Evolutionary conservation across 2,888 invertebrate genomes (phyloP), one percentile per base, ranked within the genome.

Genomic region (Electrophaes corylata): DNA sequence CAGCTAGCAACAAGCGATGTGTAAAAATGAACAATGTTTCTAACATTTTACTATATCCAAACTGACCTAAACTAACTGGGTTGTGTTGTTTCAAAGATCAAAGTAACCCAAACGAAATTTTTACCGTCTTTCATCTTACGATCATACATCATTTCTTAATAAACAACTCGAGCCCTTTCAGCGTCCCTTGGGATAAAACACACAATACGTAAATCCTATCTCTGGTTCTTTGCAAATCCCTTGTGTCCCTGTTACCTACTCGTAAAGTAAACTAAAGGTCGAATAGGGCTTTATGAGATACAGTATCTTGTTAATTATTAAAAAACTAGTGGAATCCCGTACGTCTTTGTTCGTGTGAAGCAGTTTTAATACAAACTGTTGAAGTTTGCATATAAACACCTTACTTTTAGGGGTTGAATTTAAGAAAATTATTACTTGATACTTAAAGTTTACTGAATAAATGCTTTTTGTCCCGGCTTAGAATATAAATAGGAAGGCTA

Each of bases 101-200:
- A 14, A 23, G 23, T 43, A 31, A 39, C 37, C 48, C 31, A 47
- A 45, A 47, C 49, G 40, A 33, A 53, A 55, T 61, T 47, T 56
- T 37, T 53, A n/a, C 52, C 31, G 44, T 35, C 48, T 60, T 57
- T 60, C 37, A 52, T 60, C 46, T 48, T 41, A 47, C 39, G 51
- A 47, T 62, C 63, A 59, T 67, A 55, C 57, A 67, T 67, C 65
- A 67, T 63, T 57, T 62, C 46, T n/a, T 65, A 62, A 67, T 63
- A 65, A 65, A 62, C 60, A 67, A 57, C 50, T 35, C 20, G 49
- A 56, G 50, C 60, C 63, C 52, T 62, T 67, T 60, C 35, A 40
- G 49, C 31, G 19, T 18, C 62, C 56, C 60, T 48, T 16, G 59
- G 62, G 65, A 63, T 29, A 33, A 35, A 14, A 14, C 8, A 40